Conservation (phyloP, 2,797 vertebrate genomes). For the Erithacus rubecula region DNA sequence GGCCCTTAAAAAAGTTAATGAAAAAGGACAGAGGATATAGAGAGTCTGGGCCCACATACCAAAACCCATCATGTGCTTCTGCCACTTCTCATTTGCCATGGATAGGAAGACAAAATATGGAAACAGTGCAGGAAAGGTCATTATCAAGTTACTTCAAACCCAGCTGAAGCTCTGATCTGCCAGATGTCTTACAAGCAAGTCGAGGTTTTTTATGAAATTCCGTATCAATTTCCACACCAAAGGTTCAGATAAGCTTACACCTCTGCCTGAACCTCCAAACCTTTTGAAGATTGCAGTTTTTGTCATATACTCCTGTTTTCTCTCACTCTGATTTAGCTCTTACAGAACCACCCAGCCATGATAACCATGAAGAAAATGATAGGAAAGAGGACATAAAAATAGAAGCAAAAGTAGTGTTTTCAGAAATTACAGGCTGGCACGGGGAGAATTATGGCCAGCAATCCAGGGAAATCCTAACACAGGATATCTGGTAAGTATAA, state of each 20-base stretch:
- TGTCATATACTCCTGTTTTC: neutral
- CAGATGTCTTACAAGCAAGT: neutral
- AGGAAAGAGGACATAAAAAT: neutral
- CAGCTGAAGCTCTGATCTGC: conserved; percentile 13
- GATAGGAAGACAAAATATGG: neutral
- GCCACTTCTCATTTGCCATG: rapidly evolving
- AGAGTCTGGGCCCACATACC: neutral
- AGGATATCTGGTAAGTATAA: neutral
- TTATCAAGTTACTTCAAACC: conserved; percentile 7
- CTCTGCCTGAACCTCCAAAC: neutral
- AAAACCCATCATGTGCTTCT: neutral
- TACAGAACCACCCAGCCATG: neutral
- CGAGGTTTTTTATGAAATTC: neutral
- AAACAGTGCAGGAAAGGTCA: neutral
- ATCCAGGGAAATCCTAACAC: neutral
- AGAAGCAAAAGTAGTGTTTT: conserved; percentile 32
- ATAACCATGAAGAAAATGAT: conserved; percentile 36
- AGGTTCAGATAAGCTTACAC: conserved; percentile 21
- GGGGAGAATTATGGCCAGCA: neutral
- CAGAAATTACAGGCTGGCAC: conserved; percentile 20
- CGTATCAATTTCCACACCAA: neutral
- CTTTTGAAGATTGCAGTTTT: conserved; percentile 43
- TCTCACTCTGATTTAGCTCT: neutral
- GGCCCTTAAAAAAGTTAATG: neutral
- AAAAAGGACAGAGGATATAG: neutral